Evolutionary conservation across 2,797 vertebrate species (phyloP).

Genomic region (Pipistrellus kuhlii): DNA sequence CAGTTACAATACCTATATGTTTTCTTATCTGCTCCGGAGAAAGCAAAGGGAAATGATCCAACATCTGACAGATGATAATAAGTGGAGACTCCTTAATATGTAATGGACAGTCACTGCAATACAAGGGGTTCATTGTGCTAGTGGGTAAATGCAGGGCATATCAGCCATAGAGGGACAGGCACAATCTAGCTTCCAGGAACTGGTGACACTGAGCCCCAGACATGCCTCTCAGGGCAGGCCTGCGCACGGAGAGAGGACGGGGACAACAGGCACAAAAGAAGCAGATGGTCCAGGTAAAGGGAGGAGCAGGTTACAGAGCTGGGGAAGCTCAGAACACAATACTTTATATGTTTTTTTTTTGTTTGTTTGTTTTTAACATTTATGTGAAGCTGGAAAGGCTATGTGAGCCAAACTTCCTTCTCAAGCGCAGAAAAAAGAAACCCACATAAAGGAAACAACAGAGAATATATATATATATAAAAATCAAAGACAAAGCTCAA

Average conservation of each 20-base stretch:
- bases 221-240: background rate
- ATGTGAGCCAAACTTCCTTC: background rate
- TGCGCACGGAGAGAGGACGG: background rate
- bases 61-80: background rate
- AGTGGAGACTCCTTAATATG: background rate
- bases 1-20: background rate
- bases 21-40: background rate
- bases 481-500: background rate
- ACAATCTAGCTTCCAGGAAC: too few relatives aligned
- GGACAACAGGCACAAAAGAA: background rate
- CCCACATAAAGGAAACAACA: background rate
- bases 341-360: background rate
- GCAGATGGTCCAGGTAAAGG: background rate
- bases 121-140: background rate
- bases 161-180: too few relatives aligned
- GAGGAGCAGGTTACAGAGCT: background rate
- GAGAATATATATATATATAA: background rate
- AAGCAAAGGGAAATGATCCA: background rate
- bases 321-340: background rate
- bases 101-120: background rate
- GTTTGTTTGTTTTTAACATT: background rate
- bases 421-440: background rate
- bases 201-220: too few relatives aligned
- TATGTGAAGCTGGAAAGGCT: background rate
- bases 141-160: too few relatives aligned